These are phyloP conservation scores for Venusia cambrica DNA, from an alignment of 2,888 invertebrate species.

Conservation along the genomic window DNA sequence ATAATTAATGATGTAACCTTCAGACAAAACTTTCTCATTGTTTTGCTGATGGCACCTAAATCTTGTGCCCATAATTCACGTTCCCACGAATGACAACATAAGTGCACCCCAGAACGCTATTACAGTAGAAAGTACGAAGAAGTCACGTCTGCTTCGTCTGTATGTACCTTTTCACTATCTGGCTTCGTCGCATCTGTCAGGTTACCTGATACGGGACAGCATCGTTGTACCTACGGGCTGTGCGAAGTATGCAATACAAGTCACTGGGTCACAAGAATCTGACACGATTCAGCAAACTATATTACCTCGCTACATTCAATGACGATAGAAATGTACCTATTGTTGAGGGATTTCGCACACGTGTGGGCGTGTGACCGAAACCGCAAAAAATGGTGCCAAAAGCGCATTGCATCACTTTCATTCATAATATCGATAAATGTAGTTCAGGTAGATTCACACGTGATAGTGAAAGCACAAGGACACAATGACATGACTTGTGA, in stretches of 20 bases:
- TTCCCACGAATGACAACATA: conserved; percentile 75
- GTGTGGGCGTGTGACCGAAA: conserved; percentile 63
- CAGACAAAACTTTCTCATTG: conserved; percentile 49
- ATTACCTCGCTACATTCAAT: conserved; percentile 31
- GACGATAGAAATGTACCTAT: conserved; percentile 30
- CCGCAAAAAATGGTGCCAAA: conserved; percentile 41
- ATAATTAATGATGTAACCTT: conserved; percentile 5
- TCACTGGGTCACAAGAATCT: conserved; percentile 59
- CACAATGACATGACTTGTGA: conserved; percentile 22
- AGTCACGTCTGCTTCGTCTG: conserved; percentile 76
- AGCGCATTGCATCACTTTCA: conserved; percentile 54
- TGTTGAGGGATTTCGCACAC: conserved; percentile 53
- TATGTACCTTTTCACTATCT: conserved; percentile 65
- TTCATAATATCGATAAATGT: conserved; percentile 38
- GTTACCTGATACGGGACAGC: conserved; percentile 66
- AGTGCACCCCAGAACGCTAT: conserved; percentile 59
- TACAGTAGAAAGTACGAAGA: conserved; percentile 67
- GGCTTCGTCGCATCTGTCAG: conserved; percentile 66
- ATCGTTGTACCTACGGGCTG: no score
- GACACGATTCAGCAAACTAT: conserved; percentile 32
- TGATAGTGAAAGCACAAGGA: conserved; percentile 43
- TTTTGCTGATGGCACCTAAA: conserved; percentile 49
- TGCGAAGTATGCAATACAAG: conserved; percentile 49
- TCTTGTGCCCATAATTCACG: conserved; percentile 59
- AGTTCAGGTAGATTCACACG: conserved; percentile 34